Base-by-base conservation (phyloP, 2,797 vertebrate genomes). In the Stomatorhinus walkeri region DNA sequence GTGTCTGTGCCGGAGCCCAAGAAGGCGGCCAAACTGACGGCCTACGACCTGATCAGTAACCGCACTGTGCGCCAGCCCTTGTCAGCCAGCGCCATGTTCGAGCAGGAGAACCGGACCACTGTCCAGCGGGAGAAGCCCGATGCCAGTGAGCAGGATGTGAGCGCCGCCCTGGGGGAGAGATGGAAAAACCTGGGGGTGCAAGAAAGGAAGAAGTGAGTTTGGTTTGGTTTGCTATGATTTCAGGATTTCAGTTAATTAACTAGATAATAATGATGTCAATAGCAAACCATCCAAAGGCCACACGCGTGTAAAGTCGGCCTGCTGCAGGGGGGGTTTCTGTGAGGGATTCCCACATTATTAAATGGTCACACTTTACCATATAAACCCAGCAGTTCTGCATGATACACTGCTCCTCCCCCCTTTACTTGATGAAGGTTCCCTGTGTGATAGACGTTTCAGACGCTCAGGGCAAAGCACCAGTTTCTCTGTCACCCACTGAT, bases 31-130 rank as follows among this genome's bases (percentile, higher is more conserved):
- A 95, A 93, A 3, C 93, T 97, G 90, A 97, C 95, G 0, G 97
- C 96, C 87, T 99, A 97, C 90, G 97, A 99, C 92, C 95, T 99
- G 94, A 97, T 99, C 93, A 96, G 95, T 91, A 96, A 92, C 93
- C 95, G 90, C 28, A 92, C 95, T 43, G 92, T 97, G 93, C 97
- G 92, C 93, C 97, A 96, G 89, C 96, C 97, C 0, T 93, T 95
- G 95, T 96, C 97, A 68, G 96, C 97, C 0, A 93, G 94, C 49
- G 94, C 93, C n/a, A 91, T 98, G 91, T 98, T 97, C 90, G 94
- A 96, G 93, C 95, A 96, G 90, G 97, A 98, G 88, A 92, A 91
- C 93, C 96, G 97, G 92, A 91, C 94, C 1, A 93, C 94, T 88
- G 92, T 98, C 92, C 93, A 97, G 56, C 89, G 91, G 92, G 97